phyloP scores from a whole-genome alignment of 2,113 vertebrate genomes.

The Vireo altiloquus region DNA sequence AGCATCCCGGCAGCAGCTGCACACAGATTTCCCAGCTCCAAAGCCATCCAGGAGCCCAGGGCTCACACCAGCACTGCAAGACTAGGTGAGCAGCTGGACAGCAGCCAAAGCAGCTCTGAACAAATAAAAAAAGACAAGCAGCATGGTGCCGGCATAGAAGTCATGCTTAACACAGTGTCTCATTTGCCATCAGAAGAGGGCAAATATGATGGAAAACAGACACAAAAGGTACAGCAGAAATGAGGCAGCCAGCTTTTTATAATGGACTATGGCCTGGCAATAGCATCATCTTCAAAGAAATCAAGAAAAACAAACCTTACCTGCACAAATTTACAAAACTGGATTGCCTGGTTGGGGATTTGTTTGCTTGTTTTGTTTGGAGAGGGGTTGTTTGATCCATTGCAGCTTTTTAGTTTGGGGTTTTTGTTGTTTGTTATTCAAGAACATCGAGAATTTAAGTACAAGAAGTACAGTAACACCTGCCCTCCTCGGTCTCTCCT shows the following conservation, averaged over 20 bases:
- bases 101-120: background rate
- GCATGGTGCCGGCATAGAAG: background rate
- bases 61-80: accelerated
- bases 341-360: background rate
- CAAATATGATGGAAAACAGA: background rate
- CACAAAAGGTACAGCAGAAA: background rate
- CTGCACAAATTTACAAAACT: background rate
- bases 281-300: background rate
- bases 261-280: background rate
- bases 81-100: background rate
- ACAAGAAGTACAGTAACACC: background rate
- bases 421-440: background rate
- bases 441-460: background rate
- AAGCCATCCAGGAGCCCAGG: background rate
- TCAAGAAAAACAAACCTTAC: background rate
- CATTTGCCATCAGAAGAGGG: background rate
- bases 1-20: background rate
- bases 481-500: background rate
- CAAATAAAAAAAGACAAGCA: background rate
- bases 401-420: background rate
- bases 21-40: background rate
- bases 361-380: background rate
- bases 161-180: background rate
- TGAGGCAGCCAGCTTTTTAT: background rate
- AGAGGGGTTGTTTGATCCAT: background rate